phyloP scores from a whole-genome alignment of 2,888 invertebrate species.

The Sthenelais limicola region DNA sequence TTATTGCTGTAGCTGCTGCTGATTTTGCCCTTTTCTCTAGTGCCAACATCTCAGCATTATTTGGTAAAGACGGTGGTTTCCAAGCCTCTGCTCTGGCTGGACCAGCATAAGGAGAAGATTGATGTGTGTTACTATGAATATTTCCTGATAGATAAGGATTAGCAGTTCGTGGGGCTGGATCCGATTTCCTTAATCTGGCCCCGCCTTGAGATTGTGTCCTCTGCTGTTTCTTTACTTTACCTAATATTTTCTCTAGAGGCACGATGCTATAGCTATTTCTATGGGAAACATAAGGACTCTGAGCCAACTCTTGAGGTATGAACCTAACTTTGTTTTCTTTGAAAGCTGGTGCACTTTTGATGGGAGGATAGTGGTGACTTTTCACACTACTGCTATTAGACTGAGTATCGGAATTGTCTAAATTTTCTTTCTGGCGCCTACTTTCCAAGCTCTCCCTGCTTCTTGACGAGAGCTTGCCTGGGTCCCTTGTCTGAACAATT shows the following conservation, averaged over 20 bases:
- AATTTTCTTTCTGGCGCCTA: not conserved
- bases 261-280: slow-evolving; percentile 1
- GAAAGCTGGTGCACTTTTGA: slow-evolving; percentile 2
- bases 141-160: slow-evolving; percentile 13
- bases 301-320: slow-evolving; percentile 20
- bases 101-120: no score
- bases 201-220: not conserved
- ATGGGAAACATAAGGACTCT: slow-evolving; percentile 5
- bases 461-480: not conserved
- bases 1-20: slow-evolving; percentile 47
- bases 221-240: not conserved
- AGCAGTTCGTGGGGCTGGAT: not conserved
- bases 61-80: not conserved
- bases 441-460: not conserved
- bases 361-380: slow-evolving; percentile 24
- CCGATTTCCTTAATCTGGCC: not conserved
- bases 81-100: slow-evolving; percentile 36
- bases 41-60: slow-evolving; percentile 32
- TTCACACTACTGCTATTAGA: not conserved
- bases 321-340: slow-evolving; percentile 17
- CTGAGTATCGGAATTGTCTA: not conserved
- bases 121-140: not conserved
- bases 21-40: slow-evolving; percentile 50
- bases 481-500: slow-evolving; percentile 13
- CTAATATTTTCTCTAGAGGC: slow-evolving; percentile 13